Conservation (phyloP, 2,113 vertebrate species). For the human (Homo sapiens) region GRCh38 chr7:106423501-106424000, state of each 20-base stretch:
- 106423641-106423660: not conserved
- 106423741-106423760: not conserved
- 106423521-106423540: not conserved
- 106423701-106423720: not conserved
- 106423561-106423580: not conserved
- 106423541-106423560: not conserved
- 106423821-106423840: not conserved
- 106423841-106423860: not conserved
- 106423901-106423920: not conserved
- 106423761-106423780: not conserved
- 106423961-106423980: not conserved
- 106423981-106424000: not conserved
- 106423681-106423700: not conserved
- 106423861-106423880: not conserved
- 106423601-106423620: not conserved
- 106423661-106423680: not conserved
- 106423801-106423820: not conserved
- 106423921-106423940: not conserved
- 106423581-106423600: not conserved
- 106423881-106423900: not conserved
- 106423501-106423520: not conserved
- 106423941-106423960: not conserved
- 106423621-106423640: not conserved
- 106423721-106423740: not conserved
- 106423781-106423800: not conserved